phyloP scores from a whole-genome alignment of 2,888 invertebrate genomes.

The Idaea straminata region DNA sequence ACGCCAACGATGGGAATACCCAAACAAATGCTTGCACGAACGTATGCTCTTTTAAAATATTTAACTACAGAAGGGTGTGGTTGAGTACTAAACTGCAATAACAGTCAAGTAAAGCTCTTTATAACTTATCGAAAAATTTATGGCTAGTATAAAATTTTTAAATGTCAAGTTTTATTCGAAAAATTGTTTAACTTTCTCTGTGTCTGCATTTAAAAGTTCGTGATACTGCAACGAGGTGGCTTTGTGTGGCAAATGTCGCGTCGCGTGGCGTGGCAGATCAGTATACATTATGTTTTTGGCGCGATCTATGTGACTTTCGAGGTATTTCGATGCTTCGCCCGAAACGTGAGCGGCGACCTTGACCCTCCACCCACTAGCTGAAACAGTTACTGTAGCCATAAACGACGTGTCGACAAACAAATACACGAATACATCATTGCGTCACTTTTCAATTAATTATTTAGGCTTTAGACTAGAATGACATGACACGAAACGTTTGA shows the following conservation, averaged over 20 bases:
- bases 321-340: conserved; percentile 22
- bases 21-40: not conserved
- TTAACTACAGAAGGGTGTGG: not conserved
- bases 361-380: conserved; percentile 32
- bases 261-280: conserved; percentile 26
- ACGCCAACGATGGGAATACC: not conserved
- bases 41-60: not conserved
- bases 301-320: conserved; percentile 30
- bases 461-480: not conserved
- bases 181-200: not conserved
- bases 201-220: not conserved
- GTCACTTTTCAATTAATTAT: conserved; percentile 1
- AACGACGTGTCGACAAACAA: conserved; percentile 6
- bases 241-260: not conserved
- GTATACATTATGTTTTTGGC: conserved; percentile 27
- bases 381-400: conserved; percentile 17
- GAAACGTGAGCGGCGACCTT: conserved; percentile 36
- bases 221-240: not conserved
- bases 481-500: not conserved
- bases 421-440: conserved; percentile 6
- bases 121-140: not conserved
- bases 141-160: not conserved
- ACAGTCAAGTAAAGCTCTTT: not conserved
- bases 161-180: not conserved
- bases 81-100: not conserved